Base-by-base conservation (phyloP, 2,113 vertebrate genomes). In the Trematomus loennbergii region DNA sequence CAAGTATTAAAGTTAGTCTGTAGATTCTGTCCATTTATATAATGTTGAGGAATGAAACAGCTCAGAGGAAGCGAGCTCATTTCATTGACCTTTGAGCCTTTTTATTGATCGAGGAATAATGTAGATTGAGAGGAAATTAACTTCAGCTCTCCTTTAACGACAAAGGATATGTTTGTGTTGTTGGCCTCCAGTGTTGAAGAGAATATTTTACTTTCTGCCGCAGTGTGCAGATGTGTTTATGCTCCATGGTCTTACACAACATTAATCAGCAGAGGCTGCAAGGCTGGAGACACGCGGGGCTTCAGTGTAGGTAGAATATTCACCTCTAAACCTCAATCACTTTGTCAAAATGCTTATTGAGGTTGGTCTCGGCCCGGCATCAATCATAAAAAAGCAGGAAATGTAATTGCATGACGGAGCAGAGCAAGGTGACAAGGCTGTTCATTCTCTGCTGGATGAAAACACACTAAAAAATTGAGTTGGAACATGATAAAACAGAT, bases 281-380 rank as follows among this genome's bases (percentile, higher is more conserved):
- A 81, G 60, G 20, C 65, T 33, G 43, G 12, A 76, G 67, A 45
- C 48, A 62, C 64, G 43, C 20, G n/a, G 20, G 36, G 43, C 60
- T 75, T 25, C 29, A 64, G 52, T 67, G 33, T 67, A 12, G 20
- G 11, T 36, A 76, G 33, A 22, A 63, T 57, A 46, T 66, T 90
- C 88, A 91, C 75, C 81, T 92, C 79, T 90, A 78, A 90, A 87
- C 36, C 80, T 85, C 84, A 89, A 88, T 90, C 84, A 84, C 55
- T 73, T 76, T 33, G 79, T 78, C 82, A 79, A 78, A 85, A 75
- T 22, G 16, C 63, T 81, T 43, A 73, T 61, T 63, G 53, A 61
- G 72, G 54, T 48, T 50, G n/a, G 54, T 70, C 58, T 64, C 10
- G 5, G 46, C 22, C n/a, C 60, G 63, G 72, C 60, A 78, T 75